Percentiles rank a stretch among this genome's conserved stretches.
These are phyloP conservation scores for Leucophora obtusa DNA, from an alignment of 2,888 invertebrate genomes.

Conservation along the genomic window DNA sequence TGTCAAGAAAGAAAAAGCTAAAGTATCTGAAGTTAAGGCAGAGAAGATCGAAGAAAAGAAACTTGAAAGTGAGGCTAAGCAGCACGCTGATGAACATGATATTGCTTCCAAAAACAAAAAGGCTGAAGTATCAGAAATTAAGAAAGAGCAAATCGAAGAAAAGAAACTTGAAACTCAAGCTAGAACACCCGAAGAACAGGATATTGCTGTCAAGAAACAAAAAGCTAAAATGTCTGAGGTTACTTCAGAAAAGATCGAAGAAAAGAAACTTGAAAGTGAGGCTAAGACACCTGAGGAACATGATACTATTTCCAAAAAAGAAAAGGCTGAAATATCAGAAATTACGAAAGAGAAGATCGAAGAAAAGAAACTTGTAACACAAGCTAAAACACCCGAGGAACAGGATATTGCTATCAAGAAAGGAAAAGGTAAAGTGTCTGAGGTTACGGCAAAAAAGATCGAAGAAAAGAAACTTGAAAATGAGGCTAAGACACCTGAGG, in stretches of 20 bases:
- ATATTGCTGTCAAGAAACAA: not conserved
- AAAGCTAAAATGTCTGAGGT: conserved; percentile 20
- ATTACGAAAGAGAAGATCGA: conserved; percentile 31
- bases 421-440: conserved; percentile 26
- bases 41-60: conserved; percentile 37
- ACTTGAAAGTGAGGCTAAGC: not conserved
- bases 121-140: conserved; percentile 25
- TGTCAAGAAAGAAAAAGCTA: conserved; percentile 14
- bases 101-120: not conserved
- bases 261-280: conserved; percentile 11
- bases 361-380: conserved; percentile 11
- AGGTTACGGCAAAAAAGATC: conserved; percentile 8
- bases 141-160: conserved; percentile 24
- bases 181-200: conserved; percentile 8
- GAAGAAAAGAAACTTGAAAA: conserved; percentile 29
- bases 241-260: conserved; percentile 22
- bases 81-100: conserved; percentile 9
- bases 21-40: conserved; percentile 19
- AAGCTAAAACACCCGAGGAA: conserved; percentile 8
- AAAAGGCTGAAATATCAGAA: conserved; percentile 28
- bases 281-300: not conserved
- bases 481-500: conserved; percentile 19
- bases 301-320: conserved; percentile 1
- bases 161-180: conserved; percentile 20
- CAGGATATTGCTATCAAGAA: not conserved